Evolutionary conservation across 2,113 vertebrate species (phyloP).

Genomic region (human (Homo sapiens)): DNA sequence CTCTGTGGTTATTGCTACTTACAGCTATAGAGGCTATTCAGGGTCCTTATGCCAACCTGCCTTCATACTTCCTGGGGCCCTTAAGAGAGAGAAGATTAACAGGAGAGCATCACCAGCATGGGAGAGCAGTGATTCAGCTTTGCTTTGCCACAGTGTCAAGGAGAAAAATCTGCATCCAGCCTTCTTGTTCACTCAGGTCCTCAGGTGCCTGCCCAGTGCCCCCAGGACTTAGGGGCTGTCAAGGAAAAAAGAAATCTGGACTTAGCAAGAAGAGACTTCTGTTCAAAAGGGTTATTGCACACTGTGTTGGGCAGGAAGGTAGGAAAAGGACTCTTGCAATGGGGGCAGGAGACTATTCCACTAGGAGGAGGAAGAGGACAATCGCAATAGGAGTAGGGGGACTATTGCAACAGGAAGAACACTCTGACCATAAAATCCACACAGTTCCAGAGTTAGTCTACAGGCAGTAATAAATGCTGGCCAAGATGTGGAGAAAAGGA

Average conservation of each 20-base stretch:
- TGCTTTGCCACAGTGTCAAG: too few species aligned
- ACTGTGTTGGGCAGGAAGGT: fast-evolving
- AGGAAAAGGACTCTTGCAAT: background rate
- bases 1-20: background rate
- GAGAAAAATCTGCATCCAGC: background rate
- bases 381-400: background rate
- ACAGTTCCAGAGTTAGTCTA: background rate
- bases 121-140: background rate
- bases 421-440: background rate
- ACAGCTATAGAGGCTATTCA: too few species aligned
- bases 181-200: background rate
- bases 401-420: background rate
- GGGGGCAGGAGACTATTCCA: background rate
- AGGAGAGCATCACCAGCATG: fast-evolving
- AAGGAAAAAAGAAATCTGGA: background rate
- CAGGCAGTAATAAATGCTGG: too few species aligned
- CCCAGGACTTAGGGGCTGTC: background rate
- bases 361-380: background rate
- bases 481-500: too few species aligned
- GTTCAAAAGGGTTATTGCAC: background rate
- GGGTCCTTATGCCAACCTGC: background rate
- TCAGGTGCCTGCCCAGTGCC: background rate
- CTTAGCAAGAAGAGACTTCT: background rate
- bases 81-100: background rate
- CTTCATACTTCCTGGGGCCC: background rate